Percentiles rank a stretch among this genome's conserved stretches.
Conservation (phyloP, 2,797 vertebrate species). For the Hypotaenidia okinawae region DNA sequence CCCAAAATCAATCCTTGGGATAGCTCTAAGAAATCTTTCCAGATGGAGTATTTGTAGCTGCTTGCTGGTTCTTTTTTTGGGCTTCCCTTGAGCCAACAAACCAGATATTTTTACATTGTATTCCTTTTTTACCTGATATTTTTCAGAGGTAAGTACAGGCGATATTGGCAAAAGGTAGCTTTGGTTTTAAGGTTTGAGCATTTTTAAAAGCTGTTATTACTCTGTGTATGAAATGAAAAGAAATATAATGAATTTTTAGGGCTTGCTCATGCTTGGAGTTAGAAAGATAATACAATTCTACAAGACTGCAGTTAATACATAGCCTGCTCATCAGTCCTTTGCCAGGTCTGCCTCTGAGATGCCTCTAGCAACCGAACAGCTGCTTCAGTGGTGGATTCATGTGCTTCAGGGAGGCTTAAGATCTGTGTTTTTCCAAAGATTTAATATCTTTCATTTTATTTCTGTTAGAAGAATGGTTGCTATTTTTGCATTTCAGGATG, state of each 20-base stretch:
- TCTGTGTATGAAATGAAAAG: neutral
- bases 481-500: neutral
- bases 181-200: neutral
- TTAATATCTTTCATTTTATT: neutral
- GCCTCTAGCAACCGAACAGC: neutral
- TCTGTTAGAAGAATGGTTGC: neutral
- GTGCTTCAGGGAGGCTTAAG: neutral
- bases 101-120: neutral
- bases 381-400: neutral
- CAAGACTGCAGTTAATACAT: neutral
- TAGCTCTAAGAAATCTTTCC: neutral
- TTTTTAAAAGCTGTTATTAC: conserved; percentile 8
- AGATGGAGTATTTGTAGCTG: neutral
- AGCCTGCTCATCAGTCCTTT: neutral
- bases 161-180: neutral
- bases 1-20: neutral
- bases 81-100: neutral
- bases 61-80: neutral
- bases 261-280: neutral
- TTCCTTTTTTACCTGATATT: neutral
- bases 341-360: neutral
- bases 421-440: neutral
- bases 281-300: neutral
- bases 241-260: neutral
- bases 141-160: neutral